Base-by-base conservation (phyloP, 2,888 invertebrate species). In the Altica lythri region DNA sequence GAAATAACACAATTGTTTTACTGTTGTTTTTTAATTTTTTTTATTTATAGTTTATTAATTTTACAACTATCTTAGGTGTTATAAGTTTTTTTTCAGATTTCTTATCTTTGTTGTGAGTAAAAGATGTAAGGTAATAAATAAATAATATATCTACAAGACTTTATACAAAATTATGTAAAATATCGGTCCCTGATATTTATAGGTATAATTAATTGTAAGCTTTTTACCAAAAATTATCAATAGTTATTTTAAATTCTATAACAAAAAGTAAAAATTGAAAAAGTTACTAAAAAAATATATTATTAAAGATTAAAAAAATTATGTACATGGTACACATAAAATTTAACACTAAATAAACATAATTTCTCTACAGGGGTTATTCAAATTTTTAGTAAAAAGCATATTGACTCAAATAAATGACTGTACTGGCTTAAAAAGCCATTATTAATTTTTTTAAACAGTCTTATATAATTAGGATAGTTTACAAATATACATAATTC, bases 51-150 rank as follows among this genome's bases (percentile, higher is more conserved):
- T 70, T 71, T 71, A 70, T 68, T 69, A 67, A 67, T 66, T 69
- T 71, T 73, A 72, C 72, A 69, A 66, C 67, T 68, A 69, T 69
- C 67, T 67, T 69, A 67, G 66, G 62, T 67, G 66, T 71, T 72
- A 67, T 70, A 68, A 68, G 67, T 65, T 63, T 68, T 69, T 69
- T 71, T 68, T 75, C 34, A 46, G n/a, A n/a, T n/a, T n/a, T n/a
- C n/a, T n/a, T 47, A 50, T 55, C 50, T 55, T 76, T 76, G 76
- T 76, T 76, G 76, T 76, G 76, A 76, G 76, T 75, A 75, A 73
- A 75, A 76, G 76, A 76, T 75, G 75, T 73, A 71, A 75, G 75
- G n/a, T 75, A 76, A 75, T 74, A 74, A 75, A 71, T 74, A 74
- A 73, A 72, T 72, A 75, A 73, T 73, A 72, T 76, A 75, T 75